Evolutionary conservation across 2,797 vertebrate genomes (phyloP), one percentile per base, ranked within the genome.

Genomic region (Leptoclinus maculatus): DNA sequence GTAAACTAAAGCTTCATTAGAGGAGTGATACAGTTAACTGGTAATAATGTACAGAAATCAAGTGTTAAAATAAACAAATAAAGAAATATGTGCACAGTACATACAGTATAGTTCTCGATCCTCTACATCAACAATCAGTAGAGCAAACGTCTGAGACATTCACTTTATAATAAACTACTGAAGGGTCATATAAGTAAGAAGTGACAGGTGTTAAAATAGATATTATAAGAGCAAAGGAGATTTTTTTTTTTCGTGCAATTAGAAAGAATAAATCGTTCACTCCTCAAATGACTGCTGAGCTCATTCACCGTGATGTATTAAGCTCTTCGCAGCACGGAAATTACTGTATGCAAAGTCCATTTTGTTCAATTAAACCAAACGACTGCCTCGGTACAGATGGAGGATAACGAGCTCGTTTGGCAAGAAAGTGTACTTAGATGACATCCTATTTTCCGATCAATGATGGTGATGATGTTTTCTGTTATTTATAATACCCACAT

Each of bases 331-430:
- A 53, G 23, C 56, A 38, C 1, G 5, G 34, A 62, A 78, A 68
- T 67, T 32, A 21, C 49, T 38, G 29, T 2, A 43, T 53, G 47
- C 16, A 19, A 56, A 72, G 71, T 76, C 65, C 9, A 68, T 83
- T 76, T 64, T 9, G 29, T 58, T 71, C 51, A 38, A 47, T 62
- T 49, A 62, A 47, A 51, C 39, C 39, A 29, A 72, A 68, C 17
- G 34, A 49, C 14, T 57, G 67, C 38, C 47, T 60, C 1, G 3
- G 8, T 53, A 36, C 58, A 73, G 66, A 78, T 62, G 78, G 64
- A 49, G 27, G 43, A 66, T 59, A 77, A 77, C 76, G 76, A 90
- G 58, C 68, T 76, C 74, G 25, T 85, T 38, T 64, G 38, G 49
- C 13, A 51, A 27, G 39, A 34, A 63, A 60, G 51, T 57, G 63